Evolutionary conservation across 1,140 invertebrate genomes (phyloP).

Genomic region (Diuraphis noxia): DNA sequence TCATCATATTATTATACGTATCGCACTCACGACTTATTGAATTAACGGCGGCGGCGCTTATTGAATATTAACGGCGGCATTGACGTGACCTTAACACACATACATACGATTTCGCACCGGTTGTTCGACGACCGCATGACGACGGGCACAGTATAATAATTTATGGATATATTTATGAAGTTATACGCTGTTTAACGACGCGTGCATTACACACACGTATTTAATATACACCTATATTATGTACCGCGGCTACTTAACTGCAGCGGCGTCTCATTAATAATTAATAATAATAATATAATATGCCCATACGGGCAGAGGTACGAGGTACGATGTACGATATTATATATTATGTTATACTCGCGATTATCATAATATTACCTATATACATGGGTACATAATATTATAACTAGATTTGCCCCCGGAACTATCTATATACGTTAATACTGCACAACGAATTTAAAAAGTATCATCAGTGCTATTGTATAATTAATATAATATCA

Average conservation of each 20-base stretch:
- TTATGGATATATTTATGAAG: background rate
- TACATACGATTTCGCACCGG: background rate
- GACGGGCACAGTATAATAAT: background rate
- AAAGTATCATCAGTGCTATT: background rate
- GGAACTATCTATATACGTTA: background rate
- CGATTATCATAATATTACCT: background rate
- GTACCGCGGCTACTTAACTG: background rate
- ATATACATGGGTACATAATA: too few relatives aligned
- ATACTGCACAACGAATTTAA: background rate
- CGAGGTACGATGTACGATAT: background rate
- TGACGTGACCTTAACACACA: slow-evolving; percentile 36
- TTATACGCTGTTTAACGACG: background rate
- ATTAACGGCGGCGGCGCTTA: background rate
- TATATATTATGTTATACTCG: background rate
- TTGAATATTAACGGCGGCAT: slow-evolving; percentile 17
- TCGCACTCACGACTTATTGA: background rate
- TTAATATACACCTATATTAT: background rate
- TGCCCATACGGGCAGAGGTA: background rate
- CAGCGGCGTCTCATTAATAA: background rate
- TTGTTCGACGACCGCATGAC: background rate
- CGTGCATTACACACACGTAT: background rate
- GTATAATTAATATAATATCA: background rate
- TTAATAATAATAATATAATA: background rate
- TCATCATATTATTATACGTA: background rate
- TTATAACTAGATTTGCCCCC: background rate